Percentiles rank a stretch among this genome's conserved stretches.
phyloP scores from a whole-genome alignment of 2,888 invertebrate genomes.

The Phyllotreta cruciferae region DNA sequence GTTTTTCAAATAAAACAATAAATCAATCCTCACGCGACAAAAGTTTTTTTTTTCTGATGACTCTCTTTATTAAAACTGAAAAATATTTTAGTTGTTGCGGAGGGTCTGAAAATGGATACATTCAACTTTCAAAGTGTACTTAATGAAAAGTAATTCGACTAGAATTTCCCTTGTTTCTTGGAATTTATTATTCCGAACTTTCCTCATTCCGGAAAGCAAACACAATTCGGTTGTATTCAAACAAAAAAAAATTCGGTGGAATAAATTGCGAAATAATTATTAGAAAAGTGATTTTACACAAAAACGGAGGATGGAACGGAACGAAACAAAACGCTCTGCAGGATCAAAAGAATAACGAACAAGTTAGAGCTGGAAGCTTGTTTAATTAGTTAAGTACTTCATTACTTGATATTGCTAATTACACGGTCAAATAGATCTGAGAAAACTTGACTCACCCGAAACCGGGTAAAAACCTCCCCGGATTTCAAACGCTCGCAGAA shows the following conservation, averaged over 20 bases:
- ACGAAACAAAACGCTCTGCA: no score
- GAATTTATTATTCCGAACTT: slow-evolving; percentile 11
- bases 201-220: slow-evolving; percentile 1
- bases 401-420: slow-evolving; percentile 17
- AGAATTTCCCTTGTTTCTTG: slow-evolving; percentile 5
- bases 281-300: background rate
- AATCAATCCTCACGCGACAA: background rate
- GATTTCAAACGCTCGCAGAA: slow-evolving; percentile 5
- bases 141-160: slow-evolving; percentile 17
- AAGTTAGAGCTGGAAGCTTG: background rate
- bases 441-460: slow-evolving; percentile 16
- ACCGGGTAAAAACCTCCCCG: background rate
- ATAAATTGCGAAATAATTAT: background rate
- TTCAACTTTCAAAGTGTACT: slow-evolving; percentile 19
- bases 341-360: background rate
- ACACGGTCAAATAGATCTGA: slow-evolving; percentile 10
- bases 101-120: slow-evolving; percentile 14
- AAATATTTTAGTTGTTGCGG: slow-evolving; percentile 15
- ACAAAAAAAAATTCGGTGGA: background rate
- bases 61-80: slow-evolving; percentile 3
- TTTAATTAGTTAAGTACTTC: slow-evolving; percentile 9
- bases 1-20: no score
- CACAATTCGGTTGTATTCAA: background rate
- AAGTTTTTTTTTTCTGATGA: slow-evolving; percentile 13
- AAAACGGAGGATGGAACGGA: background rate